Conservation (phyloP, 2,888 invertebrate species). For the Aradus depressus region DNA sequence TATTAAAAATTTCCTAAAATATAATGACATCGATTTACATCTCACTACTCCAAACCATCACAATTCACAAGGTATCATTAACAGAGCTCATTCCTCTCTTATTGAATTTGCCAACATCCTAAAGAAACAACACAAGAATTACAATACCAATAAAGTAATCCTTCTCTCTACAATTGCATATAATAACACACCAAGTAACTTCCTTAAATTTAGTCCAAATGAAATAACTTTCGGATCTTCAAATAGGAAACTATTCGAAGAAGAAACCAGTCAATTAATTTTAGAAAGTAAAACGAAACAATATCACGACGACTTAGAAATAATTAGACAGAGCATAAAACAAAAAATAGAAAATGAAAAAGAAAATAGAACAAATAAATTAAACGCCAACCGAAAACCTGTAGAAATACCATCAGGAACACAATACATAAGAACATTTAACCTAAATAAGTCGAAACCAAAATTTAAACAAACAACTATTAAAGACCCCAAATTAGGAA, state of each 20-base stretch:
- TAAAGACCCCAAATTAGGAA: background rate
- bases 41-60: slow-evolving; percentile 1
- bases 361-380: background rate
- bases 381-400: background rate
- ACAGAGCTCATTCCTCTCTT: slow-evolving; percentile 2
- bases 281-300: slow-evolving; percentile 3
- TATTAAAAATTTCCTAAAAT: too few relatives aligned
- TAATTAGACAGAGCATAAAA: background rate
- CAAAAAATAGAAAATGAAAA: slow-evolving; percentile 2
- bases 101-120: background rate
- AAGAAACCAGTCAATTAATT: background rate
- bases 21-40: background rate
- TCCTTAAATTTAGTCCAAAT: background rate
- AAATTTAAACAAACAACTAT: background rate
- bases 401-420: background rate
- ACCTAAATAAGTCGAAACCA: background rate
- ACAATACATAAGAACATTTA: background rate
- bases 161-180: background rate
- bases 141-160: background rate
- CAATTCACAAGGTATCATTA: slow-evolving; percentile 1
- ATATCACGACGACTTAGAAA: slow-evolving; percentile 2
- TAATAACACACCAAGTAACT: slow-evolving; percentile 1
- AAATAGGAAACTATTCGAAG: too few relatives aligned
- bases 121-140: background rate
- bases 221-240: slow-evolving; percentile 1